Evolutionary conservation across 2,113 vertebrate genomes (phyloP).

Genomic region (Upupa epops): DNA sequence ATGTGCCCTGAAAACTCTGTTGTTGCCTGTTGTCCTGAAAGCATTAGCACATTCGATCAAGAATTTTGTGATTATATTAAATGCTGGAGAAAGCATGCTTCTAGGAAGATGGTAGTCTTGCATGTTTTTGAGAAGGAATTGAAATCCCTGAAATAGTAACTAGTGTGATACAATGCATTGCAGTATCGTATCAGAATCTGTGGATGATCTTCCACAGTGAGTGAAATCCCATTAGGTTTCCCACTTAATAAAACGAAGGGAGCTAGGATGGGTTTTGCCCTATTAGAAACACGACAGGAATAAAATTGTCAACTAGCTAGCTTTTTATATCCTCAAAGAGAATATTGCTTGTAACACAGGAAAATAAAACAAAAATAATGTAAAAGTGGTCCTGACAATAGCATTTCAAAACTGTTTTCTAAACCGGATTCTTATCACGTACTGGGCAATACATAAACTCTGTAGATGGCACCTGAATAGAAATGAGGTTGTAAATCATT

Average conservation of each 20-base stretch:
- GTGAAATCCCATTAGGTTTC: conserved; percentile 29
- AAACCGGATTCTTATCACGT: conserved; percentile 45
- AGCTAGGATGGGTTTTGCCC: not conserved
- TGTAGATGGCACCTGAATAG: conserved; percentile 46
- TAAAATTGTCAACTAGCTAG: conserved; percentile 48
- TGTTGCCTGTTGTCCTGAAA: conserved; percentile 52
- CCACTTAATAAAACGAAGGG: conserved; percentile 32
- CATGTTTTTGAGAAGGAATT: not conserved
- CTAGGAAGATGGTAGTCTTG: not conserved
- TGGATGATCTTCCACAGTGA: not conserved
- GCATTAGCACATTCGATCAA: conserved; percentile 45
- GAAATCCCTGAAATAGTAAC: not conserved
- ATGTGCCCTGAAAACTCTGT: not conserved
- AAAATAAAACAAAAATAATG: conserved; percentile 61
- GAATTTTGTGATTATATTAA: conserved; percentile 43
- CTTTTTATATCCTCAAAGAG: conserved; percentile 55
- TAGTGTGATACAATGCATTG: not conserved
- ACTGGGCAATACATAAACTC: not conserved
- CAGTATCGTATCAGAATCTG: not conserved
- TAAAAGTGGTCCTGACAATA: conserved; percentile 41
- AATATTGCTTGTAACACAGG: conserved; percentile 23
- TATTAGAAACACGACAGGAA: conserved; percentile 34
- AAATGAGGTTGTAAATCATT: conserved; percentile 49
- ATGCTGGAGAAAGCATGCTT: conserved; percentile 22
- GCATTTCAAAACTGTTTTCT: conserved; percentile 53